Conservation (phyloP, 1,140 invertebrate species). For the Euwallacea fornicatus region DNA sequence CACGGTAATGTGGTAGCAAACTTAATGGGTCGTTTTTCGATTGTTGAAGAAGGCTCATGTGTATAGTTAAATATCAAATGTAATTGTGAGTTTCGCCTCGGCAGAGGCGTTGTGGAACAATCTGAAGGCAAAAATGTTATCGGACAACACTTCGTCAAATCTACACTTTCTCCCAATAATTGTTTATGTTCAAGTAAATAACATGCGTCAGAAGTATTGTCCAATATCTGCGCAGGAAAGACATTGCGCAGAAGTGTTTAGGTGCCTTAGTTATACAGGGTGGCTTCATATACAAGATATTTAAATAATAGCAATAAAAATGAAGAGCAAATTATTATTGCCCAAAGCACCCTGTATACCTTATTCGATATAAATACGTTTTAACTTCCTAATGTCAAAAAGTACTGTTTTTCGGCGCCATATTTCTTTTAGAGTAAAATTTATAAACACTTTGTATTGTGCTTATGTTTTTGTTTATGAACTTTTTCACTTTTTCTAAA, state of each 20-base stretch:
- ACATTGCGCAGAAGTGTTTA: background rate
- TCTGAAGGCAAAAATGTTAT: too few relatives aligned
- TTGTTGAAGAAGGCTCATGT: too few relatives aligned
- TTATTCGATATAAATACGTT: background rate
- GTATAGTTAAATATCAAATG: too few relatives aligned
- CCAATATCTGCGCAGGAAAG: background rate
- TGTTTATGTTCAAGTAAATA: background rate
- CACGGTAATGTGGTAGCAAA: too few relatives aligned
- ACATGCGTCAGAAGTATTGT: background rate
- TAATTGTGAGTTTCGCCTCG: too few relatives aligned
- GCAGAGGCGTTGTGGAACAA: too few relatives aligned
- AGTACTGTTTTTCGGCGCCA: background rate
- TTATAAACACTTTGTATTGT: too few relatives aligned
- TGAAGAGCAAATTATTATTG: background rate
- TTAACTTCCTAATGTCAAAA: background rate
- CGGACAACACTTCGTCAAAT: too few relatives aligned
- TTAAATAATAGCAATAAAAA: conserved; percentile 10
- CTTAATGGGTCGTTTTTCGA: too few relatives aligned
- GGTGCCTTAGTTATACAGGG: conserved; percentile 38
- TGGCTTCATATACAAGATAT: conserved; percentile 4
- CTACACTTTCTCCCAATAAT: background rate
- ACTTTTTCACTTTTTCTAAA: too few relatives aligned
- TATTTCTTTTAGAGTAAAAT: too few relatives aligned
- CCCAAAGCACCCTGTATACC: conserved; percentile 15
- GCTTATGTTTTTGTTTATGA: too few relatives aligned